Evolutionary conservation across 2,888 invertebrate genomes (phyloP).

Genomic region (Drosophila atripex): DNA sequence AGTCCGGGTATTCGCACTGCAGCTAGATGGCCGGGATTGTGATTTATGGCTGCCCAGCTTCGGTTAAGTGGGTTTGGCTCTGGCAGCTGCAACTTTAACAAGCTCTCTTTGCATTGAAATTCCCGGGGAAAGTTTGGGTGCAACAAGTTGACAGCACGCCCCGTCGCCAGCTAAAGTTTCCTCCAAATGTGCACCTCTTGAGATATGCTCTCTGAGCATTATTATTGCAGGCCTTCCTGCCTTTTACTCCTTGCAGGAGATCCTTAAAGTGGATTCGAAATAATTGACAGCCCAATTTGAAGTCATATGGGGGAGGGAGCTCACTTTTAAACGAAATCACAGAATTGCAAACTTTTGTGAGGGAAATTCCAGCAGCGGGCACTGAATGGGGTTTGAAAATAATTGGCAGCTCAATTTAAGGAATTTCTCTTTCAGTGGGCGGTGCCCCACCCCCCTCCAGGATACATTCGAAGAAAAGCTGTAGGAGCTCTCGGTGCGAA

Average conservation of each 20-base stretch:
- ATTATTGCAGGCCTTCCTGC: too few species aligned
- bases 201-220: not conserved
- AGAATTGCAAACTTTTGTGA: too few species aligned
- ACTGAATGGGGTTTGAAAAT: conserved; percentile 19
- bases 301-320: not conserved
- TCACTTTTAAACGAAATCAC: not conserved
- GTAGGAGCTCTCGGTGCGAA: too few species aligned
- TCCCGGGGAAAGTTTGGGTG: not conserved
- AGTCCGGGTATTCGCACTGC: not conserved
- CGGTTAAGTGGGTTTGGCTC: conserved; percentile 9
- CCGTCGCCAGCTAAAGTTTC: not conserved
- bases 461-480: too few species aligned
- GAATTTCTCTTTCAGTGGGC: not conserved
- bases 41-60: conserved; percentile 33
- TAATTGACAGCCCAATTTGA: conserved; percentile 18
- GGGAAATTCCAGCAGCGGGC: not conserved
- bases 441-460: too few species aligned
- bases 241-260: not conserved
- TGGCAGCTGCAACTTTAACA: conserved; percentile 20
- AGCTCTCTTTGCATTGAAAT: not conserved
- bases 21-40: conserved; percentile 21
- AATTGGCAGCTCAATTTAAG: conserved; percentile 20
- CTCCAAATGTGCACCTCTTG: not conserved
- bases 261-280: conserved; percentile 6
- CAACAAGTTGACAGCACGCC: conserved; percentile 20